A percentile compares a stretch with the other conserved stretches of the same genome.
These are phyloP conservation scores for Pseudonaja textilis DNA, from an alignment of 2,113 vertebrate species.

Conservation along the genomic window DNA sequence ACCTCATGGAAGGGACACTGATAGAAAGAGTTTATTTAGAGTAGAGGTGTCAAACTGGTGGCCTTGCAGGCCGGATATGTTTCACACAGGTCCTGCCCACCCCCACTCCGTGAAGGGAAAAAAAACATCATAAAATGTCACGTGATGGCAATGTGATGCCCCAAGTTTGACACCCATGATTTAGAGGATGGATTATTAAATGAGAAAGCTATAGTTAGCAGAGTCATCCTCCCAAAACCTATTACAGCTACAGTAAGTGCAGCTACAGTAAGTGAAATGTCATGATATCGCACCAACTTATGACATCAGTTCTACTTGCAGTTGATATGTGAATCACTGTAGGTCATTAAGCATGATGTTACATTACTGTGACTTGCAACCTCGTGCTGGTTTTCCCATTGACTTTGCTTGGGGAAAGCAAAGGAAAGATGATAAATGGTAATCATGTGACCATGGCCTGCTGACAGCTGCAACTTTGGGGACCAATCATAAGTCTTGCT, in stretches of 20 bases:
- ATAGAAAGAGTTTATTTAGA: conserved; percentile 8
- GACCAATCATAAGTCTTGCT: neutral
- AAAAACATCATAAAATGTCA: no score
- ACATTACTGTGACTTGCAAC: neutral
- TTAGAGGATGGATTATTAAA: neutral
- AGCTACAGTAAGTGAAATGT: neutral
- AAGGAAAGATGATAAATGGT: neutral
- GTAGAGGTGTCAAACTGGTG: no score
- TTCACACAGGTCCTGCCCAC: no score
- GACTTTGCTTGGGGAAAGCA: neutral
- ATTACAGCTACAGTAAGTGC: neutral
- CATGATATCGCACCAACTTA: neutral
- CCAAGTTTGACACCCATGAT: no score
- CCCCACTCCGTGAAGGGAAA: no score
- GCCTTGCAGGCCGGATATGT: no score
- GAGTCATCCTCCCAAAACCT: neutral
- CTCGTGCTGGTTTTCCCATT: neutral
- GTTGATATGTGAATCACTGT: neutral
- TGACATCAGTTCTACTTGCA: neutral
- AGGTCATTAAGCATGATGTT: neutral
- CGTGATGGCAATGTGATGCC: no score
- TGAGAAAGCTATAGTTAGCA: conserved; percentile 14
- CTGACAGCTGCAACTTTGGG: neutral
- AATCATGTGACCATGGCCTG: neutral
- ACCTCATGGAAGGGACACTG: conserved; percentile 2